Evolutionary conservation across 2,113 vertebrate genomes (phyloP).

Genomic region (Paedocypris sp.): DNA sequence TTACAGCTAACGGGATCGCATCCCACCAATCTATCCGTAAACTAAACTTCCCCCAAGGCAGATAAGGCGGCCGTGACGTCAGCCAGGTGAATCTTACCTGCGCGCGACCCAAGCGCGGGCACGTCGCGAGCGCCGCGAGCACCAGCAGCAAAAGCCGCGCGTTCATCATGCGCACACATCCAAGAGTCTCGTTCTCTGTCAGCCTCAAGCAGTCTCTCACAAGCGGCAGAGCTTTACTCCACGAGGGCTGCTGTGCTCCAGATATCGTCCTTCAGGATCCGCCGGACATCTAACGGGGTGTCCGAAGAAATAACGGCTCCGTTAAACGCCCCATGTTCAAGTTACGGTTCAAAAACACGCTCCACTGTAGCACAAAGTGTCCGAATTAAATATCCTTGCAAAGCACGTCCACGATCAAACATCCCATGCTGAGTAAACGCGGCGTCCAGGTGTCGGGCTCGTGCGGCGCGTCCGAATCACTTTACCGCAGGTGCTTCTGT

Average conservation of each 20-base stretch:
- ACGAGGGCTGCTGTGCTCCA: not conserved
- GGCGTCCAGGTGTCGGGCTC: not conserved
- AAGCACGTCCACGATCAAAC: not conserved
- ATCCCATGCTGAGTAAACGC: not conserved
- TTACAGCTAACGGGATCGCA: constrained; percentile 1
- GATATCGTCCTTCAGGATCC: not conserved
- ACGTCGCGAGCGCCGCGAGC: constrained; percentile 52
- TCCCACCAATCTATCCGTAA: not conserved
- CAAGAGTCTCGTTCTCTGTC: constrained; percentile 3
- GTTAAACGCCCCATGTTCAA: no score
- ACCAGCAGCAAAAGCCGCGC: constrained; percentile 52
- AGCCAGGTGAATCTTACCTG: constrained; percentile 52
- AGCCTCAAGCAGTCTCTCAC: constrained; percentile 3
- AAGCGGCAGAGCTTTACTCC: constrained; percentile 14
- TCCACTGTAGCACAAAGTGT: not conserved
- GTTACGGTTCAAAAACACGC: not conserved
- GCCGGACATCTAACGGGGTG: not conserved
- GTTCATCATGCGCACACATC: constrained; percentile 48
- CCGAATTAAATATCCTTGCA: constrained; percentile 10
- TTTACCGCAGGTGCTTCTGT: constrained; percentile 6
- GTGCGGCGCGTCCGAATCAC: not conserved
- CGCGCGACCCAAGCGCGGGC: constrained; percentile 46
- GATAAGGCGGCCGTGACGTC: constrained; percentile 1
- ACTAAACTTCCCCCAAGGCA: not conserved
- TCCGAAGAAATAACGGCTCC: not conserved